Percentiles rank a stretch among this genome's conserved stretches.
phyloP scores from a whole-genome alignment of 2,797 vertebrate species.

The Epinephelus coioides region DNA sequence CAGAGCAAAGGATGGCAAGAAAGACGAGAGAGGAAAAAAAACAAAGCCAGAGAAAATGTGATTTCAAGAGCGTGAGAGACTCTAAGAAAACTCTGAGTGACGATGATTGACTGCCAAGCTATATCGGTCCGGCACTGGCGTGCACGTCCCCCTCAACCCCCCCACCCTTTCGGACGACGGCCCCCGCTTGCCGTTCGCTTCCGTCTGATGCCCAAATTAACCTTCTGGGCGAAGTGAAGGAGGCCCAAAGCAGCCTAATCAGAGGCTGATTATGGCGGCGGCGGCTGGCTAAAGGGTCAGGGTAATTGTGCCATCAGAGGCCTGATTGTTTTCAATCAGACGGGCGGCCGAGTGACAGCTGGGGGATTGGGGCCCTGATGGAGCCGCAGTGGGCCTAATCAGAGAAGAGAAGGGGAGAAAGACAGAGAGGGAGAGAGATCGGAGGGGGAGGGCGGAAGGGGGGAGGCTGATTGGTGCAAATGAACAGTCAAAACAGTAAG shows the following conservation, averaged over 20 bases:
- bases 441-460: conserved; percentile 82
- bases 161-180: conserved; percentile 79
- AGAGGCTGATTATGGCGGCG: conserved; percentile 99
- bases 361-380: conserved; percentile 98
- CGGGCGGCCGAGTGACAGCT: conserved; percentile 99
- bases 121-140: conserved; percentile 92
- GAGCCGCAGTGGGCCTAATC: conserved; percentile 99
- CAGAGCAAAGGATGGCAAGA: conserved; percentile 70
- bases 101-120: conserved; percentile 98
- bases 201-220: conserved; percentile 99
- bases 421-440: conserved; percentile 50
- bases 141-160: conserved; percentile 76
- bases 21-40: conserved; percentile 73
- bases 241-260: conserved; percentile 99
- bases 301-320: conserved; percentile 99
- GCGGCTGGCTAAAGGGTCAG: conserved; percentile 99
- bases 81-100: conserved; percentile 91
- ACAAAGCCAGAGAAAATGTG: conserved; percentile 89
- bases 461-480: conserved; percentile 98
- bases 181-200: conserved; percentile 82
- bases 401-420: conserved; percentile 88
- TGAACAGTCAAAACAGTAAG: conserved; percentile 93
- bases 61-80: conserved; percentile 96
- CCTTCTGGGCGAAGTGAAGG: conserved; percentile 99
- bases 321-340: conserved; percentile 99